These are phyloP conservation scores for Silurus lanzhouensis DNA, from an alignment of 2,797 vertebrate genomes.

Conservation along the genomic window DNA sequence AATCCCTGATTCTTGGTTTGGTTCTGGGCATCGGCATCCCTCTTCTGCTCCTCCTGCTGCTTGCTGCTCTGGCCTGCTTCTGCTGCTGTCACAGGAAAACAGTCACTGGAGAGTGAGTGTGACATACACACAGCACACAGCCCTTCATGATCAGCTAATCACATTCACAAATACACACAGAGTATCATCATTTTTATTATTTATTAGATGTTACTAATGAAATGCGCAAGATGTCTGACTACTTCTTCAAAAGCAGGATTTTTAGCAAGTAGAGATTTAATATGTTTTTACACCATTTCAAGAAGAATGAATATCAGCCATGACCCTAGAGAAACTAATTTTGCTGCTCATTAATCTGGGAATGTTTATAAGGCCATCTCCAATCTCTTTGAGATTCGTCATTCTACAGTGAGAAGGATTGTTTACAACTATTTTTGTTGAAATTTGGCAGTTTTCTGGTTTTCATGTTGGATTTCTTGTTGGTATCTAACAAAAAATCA, in stretches of 20 bases:
- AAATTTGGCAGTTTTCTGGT: neutral
- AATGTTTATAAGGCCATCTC: neutral
- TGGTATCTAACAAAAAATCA: neutral
- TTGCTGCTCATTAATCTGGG: neutral
- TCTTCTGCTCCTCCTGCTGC: constrained; percentile 74
- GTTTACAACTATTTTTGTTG: neutral
- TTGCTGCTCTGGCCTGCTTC: constrained; percentile 71
- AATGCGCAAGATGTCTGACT: neutral
- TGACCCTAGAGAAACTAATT: neutral
- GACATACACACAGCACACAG: neutral
- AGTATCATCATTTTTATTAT: too few relatives aligned
- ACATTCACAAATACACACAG: neutral
- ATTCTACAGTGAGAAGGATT: neutral
- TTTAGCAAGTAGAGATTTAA: neutral
- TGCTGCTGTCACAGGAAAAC: constrained; percentile 73
- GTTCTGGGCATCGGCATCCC: constrained; percentile 81
- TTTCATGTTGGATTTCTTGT: neutral
- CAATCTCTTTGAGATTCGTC: neutral
- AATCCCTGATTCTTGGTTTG: constrained; percentile 72
- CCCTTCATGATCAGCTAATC: neutral
- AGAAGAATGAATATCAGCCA: neutral
- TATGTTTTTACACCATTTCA: neutral
- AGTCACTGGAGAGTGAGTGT: constrained; percentile 74
- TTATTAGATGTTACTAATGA: neutral
- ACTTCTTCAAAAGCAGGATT: neutral